Evolutionary conservation across 2,888 invertebrate genomes (phyloP), one percentile per base, ranked within the genome.

Genomic region (Onthophagus sagittarius): DNA sequence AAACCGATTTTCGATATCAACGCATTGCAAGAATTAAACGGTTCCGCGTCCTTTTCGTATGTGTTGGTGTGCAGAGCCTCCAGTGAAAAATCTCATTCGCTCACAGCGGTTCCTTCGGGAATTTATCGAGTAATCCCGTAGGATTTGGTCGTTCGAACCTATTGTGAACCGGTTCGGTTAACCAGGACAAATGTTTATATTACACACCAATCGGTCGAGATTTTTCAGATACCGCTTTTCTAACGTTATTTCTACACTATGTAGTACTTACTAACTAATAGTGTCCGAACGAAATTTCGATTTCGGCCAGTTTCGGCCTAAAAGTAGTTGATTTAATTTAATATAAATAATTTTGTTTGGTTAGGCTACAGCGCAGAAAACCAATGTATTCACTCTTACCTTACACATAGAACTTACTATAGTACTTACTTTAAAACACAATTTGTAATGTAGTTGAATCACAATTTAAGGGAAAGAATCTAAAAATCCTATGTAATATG

Each of bases 151-250:
- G 63, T 15, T 63, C 67, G 67, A 32, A 23, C 31, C 32, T 67
- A 67, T 67, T 67, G 67, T 67, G 67, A 67, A 67, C 15, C 31
- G 67, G 67, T 67, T 67, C 23, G 23, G 31, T 32, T 67, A 67
- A 67, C 67, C 67, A 32, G 67, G 67, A 67, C 67, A 67, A 67
- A 67, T 67, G 67, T 67, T 67, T 67, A 67, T 67, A 67, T 67
- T 67, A 23, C 31, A 67, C 32, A 67, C 23, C 31, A 32, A 67
- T 67, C 67, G 31, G 31, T 31, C 11, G 9, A 32, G 67, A 67
- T 67, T 67, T 67, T 67, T 67, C 67, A 32, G 67, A 67, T 67
- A 67, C 67, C 67, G 67, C 23, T 67, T 32, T 7, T 67, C 23
- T n/a, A 23, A 67, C 67, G 67, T 6, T 53, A 53, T 53, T 53